Conservation (phyloP, 2,888 invertebrate species). For the Bursaphelenchus okinawaensis region DNA sequence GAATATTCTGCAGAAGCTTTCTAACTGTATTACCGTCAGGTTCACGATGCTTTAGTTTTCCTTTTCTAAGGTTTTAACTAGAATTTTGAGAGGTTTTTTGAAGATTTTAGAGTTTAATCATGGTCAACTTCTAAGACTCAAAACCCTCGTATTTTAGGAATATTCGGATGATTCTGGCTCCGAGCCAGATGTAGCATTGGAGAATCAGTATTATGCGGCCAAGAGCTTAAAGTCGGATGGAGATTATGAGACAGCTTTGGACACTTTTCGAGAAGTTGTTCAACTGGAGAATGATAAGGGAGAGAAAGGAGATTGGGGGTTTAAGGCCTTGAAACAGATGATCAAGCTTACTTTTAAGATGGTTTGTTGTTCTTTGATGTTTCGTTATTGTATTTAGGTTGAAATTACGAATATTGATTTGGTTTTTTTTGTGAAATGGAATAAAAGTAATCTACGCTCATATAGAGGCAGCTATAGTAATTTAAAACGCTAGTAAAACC, state of each 20-base stretch:
- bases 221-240: conserved; percentile 90
- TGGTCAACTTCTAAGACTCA: too few relatives aligned
- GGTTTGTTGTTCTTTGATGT: conserved; percentile 62
- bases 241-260: conserved; percentile 81
- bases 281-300: conserved; percentile 97
- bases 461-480: too few relatives aligned
- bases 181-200: conserved; percentile 96
- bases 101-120: too few relatives aligned
- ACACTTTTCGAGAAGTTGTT: conserved; percentile 78
- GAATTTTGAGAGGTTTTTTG: too few relatives aligned
- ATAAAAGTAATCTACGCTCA: too few relatives aligned
- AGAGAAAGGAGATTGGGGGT: conserved; percentile 99
- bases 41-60: too few relatives aligned
- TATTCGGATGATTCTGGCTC: conserved; percentile 98
- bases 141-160: conserved; percentile 68
- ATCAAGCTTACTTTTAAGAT: conserved; percentile 97
- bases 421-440: conserved; percentile 1
- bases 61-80: too few relatives aligned
- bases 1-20: too few relatives aligned
- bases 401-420: conserved; percentile 1
- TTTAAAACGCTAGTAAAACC: too few relatives aligned
- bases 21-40: too few relatives aligned
- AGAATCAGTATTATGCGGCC: conserved; percentile 99
- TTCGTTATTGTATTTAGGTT: background rate
- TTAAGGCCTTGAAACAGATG: conserved; percentile 99